A percentile compares a stretch with the other conserved stretches of the same genome.
phyloP scores from a whole-genome alignment of 2,113 vertebrate genomes.

The Corvus hawaiiensis region DNA sequence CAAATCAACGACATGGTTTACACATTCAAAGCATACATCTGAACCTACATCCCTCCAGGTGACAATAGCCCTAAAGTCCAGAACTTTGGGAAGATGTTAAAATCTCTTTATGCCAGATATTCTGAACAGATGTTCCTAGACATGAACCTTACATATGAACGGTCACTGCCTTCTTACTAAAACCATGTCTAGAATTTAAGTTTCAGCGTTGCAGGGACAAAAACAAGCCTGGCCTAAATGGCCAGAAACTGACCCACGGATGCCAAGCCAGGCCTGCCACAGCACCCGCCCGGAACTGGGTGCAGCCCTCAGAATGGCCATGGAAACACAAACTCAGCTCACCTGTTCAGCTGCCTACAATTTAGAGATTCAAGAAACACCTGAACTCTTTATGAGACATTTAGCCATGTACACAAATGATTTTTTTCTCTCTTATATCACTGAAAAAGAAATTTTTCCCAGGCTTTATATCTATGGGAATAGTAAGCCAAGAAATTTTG shows the following conservation, averaged over 20 bases:
- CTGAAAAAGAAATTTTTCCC: not conserved
- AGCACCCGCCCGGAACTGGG: accelerated
- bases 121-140: not conserved
- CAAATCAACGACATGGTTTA: not conserved
- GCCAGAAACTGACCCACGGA: accelerated
- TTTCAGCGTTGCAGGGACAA: not conserved
- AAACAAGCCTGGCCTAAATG: not conserved
- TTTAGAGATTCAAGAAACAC: not conserved
- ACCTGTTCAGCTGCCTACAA: not conserved
- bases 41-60: not conserved
- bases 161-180: not conserved
- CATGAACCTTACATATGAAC: not conserved
- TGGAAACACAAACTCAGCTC: not conserved
- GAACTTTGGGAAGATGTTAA: not conserved
- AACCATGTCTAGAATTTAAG: not conserved
- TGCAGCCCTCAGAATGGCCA: accelerated
- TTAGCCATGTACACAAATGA: not conserved
- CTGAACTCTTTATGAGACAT: not conserved
- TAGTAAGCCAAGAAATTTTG: not conserved
- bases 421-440: not conserved
- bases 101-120: not conserved
- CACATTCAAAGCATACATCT: not conserved
- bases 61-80: not conserved
- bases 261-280: not conserved
- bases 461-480: not conserved